These are phyloP conservation scores for Halictus quadricinctus DNA, from an alignment of 2,888 invertebrate genomes.

Conservation along the genomic window DNA sequence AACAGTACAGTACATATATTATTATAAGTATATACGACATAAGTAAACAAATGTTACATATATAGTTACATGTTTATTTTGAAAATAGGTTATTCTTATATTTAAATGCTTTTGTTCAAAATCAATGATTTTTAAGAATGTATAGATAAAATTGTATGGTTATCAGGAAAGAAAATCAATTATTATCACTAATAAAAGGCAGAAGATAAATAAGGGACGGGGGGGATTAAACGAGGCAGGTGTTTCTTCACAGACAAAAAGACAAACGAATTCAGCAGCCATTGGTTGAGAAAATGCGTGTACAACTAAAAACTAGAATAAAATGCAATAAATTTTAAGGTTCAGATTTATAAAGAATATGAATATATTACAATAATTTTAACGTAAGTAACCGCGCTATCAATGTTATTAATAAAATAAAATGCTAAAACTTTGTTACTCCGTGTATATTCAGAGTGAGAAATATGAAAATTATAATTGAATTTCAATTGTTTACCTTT, in stretches of 20 bases:
- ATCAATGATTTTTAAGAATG: conserved; percentile 46
- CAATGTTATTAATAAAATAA: background rate
- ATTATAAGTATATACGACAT: background rate
- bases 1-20: background rate
- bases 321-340: conserved; percentile 1
- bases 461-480: background rate
- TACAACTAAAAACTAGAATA: conserved; percentile 6
- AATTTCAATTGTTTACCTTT: conserved; percentile 18
- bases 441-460: background rate
- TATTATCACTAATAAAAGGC: conserved; percentile 59
- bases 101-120: conserved; percentile 29
- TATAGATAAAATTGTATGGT: conserved; percentile 70
- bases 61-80: background rate
- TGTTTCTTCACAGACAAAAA: conserved; percentile 77
- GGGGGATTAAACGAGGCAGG: conserved; percentile 70
- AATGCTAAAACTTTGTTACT: background rate
- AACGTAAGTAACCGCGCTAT: background rate
- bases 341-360: background rate
- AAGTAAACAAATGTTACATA: background rate
- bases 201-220: conserved; percentile 72
- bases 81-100: background rate
- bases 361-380: background rate
- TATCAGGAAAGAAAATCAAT: conserved; percentile 70
- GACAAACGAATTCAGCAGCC: conserved; percentile 76
- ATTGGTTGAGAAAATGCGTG: conserved; percentile 62